These are phyloP conservation scores for Mormyrus lacerda DNA, from an alignment of 2,113 vertebrate genomes.

Conservation along the genomic window DNA sequence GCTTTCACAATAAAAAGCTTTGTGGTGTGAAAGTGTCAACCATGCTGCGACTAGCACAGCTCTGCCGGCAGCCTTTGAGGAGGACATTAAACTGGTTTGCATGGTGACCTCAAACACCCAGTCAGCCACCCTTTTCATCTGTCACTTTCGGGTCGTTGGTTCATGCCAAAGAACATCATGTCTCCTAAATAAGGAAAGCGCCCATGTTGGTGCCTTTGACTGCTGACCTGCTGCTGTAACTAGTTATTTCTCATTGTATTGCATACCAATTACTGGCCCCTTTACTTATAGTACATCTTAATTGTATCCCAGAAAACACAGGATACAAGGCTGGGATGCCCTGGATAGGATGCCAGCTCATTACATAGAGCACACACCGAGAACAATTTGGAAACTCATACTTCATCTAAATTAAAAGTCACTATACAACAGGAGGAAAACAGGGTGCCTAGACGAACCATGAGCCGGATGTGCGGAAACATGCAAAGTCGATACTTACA, in stretches of 20 bases:
- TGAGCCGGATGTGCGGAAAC: neutral
- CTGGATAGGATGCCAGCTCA: neutral
- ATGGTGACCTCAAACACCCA: neutral
- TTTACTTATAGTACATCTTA: neutral
- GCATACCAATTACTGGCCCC: neutral
- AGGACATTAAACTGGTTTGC: neutral
- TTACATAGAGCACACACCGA: neutral
- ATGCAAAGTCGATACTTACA: neutral
- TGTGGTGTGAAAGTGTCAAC: neutral
- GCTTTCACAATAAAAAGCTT: neutral
- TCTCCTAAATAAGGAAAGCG: neutral
- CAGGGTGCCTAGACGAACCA: neutral
- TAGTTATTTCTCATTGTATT: neutral
- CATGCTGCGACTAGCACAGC: neutral
- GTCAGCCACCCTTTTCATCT: neutral
- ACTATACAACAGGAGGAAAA: neutral
- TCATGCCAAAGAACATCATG: neutral
- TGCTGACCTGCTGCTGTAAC: neutral
- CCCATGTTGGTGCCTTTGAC: neutral
- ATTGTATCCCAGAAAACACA: neutral
- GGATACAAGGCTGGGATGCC: neutral
- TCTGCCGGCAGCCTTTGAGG: neutral
- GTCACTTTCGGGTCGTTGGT: neutral
- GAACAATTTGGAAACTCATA: neutral
- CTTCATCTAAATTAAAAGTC: neutral